Base-by-base conservation (phyloP, 2,888 invertebrate genomes). In the Rhamphomyia laevipes region DNA sequence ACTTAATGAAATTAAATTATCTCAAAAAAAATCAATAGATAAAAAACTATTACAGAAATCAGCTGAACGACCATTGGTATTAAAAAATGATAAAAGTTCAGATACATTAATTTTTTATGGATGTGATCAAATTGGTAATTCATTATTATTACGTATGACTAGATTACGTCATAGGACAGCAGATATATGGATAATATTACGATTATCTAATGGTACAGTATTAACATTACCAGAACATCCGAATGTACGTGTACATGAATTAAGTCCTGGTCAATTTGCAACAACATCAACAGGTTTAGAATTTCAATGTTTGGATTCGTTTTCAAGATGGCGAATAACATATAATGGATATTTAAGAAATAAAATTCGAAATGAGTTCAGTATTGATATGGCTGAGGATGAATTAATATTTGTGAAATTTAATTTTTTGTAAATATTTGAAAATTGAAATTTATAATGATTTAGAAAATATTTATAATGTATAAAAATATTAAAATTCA, bases 321-420 rank as follows among this genome's bases (percentile, higher is more conserved):
- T 77, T 60, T 66, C 66, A 51, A 72, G 75, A 49, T 74, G 82
- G 72, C 74, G 84, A 58, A 71, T 88, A 16, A 65, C 77, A 30
- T 88, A 75, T 63, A 85, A 83, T 63, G 87, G 87, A 1, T 64
- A 81, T n/a, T 64, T 86, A 43, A 74, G 71, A 58, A 75, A 72
- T 58, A 65, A 66, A 23, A 61, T 64, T 11, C 65, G 71, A 43
- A 62, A 61, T 21, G 57, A 58, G 12, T 64, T 71, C 45, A 45
- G 35, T 16, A 46, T 45, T 18, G 56, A 57, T 23, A 40, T 17
- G 7, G 54, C 72, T 52, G 70, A 68, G 2, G 69, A 67, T 45
- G 61, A 64, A 23, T 53, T 71, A 5, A 67, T 71, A 55, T 75
- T 75, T 57, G 64, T 75, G 27, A 67, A 67, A 44, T 68, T 83